phyloP scores from a whole-genome alignment of 2,797 vertebrate genomes.

The Melopsittacus undulatus region DNA sequence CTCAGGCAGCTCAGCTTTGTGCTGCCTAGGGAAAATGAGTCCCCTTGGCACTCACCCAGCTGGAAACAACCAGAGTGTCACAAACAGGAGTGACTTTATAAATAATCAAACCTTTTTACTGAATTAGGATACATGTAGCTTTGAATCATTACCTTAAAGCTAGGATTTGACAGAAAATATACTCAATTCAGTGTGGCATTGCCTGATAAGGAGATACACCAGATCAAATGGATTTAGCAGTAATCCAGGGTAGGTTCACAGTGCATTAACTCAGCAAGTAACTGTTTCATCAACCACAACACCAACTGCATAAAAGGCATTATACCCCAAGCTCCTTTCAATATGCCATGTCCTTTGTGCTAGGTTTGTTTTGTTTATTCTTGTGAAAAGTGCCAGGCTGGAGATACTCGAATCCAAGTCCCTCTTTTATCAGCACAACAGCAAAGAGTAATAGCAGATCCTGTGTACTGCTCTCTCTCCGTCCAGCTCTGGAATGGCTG shows the following conservation, averaged over 20 bases:
- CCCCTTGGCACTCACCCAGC: not conserved
- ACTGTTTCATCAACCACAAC: not conserved
- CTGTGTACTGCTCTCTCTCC: not conserved
- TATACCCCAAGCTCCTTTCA: not conserved
- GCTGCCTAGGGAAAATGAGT: not conserved
- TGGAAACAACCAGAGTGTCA: not conserved
- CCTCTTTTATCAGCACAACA: not conserved
- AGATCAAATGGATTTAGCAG: not conserved
- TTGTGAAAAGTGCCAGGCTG: not conserved
- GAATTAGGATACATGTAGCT: not conserved
- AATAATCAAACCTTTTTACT: not conserved
- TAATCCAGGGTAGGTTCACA: not conserved
- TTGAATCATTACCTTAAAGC: slow-evolving; percentile 24
- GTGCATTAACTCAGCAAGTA: not conserved
- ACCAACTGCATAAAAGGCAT: not conserved
- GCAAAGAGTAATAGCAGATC: not conserved
- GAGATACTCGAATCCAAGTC: not conserved
- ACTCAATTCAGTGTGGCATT: not conserved
- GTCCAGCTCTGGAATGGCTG: not conserved
- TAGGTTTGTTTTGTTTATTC: not conserved
- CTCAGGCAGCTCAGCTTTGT: not conserved
- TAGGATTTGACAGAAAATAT: not conserved
- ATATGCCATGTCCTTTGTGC: not conserved
- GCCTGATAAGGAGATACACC: not conserved
- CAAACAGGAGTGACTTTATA: not conserved